Conservation (phyloP, 1,140 invertebrate genomes). For the Pseudomyrmex pallidus region DNA sequence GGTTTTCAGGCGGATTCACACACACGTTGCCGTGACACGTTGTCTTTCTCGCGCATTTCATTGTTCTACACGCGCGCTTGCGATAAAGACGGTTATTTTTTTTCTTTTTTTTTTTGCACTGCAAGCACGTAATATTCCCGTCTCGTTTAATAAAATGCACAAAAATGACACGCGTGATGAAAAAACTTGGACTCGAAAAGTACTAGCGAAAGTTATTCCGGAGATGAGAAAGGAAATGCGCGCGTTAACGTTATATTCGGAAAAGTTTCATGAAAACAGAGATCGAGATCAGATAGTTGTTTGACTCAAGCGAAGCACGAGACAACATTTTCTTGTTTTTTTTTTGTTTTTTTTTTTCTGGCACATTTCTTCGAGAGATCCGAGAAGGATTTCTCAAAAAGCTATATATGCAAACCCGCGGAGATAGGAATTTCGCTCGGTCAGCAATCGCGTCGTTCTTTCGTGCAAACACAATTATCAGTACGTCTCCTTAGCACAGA, state of each 20-base stretch:
- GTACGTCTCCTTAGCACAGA: slow-evolving; percentile 34
- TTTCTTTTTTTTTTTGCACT: not conserved
- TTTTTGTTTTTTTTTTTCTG: slow-evolving; percentile 17
- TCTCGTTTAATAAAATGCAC: not conserved
- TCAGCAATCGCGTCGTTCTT: slow-evolving; percentile 39
- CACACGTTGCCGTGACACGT: not conserved
- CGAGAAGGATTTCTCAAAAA: slow-evolving; percentile 23
- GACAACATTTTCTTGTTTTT: slow-evolving; percentile 21
- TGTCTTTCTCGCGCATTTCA: slow-evolving; percentile 29
- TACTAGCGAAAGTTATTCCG: not conserved
- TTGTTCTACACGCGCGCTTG: not conserved
- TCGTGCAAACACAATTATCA: slow-evolving; percentile 66
- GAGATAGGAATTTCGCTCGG: slow-evolving; percentile 30
- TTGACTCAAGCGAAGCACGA: slow-evolving; percentile 60
- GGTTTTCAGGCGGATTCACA: slow-evolving; percentile 11
- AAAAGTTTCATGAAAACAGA: slow-evolving; percentile 14
- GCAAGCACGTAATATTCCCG: not conserved
- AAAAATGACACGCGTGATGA: not conserved
- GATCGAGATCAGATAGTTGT: slow-evolving; percentile 7
- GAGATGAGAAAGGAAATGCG: slow-evolving; percentile 4
- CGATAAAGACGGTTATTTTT: not conserved
- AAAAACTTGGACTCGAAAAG: too few species aligned
- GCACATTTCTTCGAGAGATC: slow-evolving; percentile 39
- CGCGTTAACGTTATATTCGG: slow-evolving; percentile 8
- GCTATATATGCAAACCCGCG: slow-evolving; percentile 33